These are phyloP conservation scores for Leuciscus waleckii DNA, from an alignment of 2,797 vertebrate species.

Conservation along the genomic window DNA sequence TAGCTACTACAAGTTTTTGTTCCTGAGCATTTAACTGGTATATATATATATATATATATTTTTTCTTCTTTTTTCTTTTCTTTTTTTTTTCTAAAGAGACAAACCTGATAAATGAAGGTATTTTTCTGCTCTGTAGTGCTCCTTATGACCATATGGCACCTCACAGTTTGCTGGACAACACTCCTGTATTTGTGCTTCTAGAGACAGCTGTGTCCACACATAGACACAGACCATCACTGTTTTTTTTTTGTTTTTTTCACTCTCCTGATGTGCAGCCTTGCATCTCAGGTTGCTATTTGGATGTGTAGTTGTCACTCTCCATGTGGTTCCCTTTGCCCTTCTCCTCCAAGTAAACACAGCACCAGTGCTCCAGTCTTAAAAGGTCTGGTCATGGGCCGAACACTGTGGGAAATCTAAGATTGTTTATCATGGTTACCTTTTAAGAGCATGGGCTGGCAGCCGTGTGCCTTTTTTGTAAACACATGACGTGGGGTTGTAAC, in stretches of 20 bases:
- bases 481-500: slow-evolving; percentile 34
- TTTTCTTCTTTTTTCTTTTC: too few species aligned
- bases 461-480: slow-evolving; percentile 45
- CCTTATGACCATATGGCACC: slow-evolving; percentile 46
- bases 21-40: background rate
- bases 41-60: background rate
- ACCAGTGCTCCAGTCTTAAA: slow-evolving; percentile 58
- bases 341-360: slow-evolving; percentile 67
- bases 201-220: slow-evolving; percentile 61
- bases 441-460: slow-evolving; percentile 36
- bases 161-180: slow-evolving; percentile 39
- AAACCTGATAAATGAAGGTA: background rate
- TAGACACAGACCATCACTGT: slow-evolving; percentile 34
- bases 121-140: slow-evolving; percentile 27
- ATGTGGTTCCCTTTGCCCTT: slow-evolving; percentile 43
- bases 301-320: slow-evolving; percentile 55
- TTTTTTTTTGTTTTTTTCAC: slow-evolving; percentile 15
- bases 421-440: slow-evolving; percentile 64
- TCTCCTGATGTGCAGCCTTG: slow-evolving; percentile 55
- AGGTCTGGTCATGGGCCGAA: slow-evolving; percentile 46
- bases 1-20: background rate
- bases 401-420: slow-evolving; percentile 59
- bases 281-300: slow-evolving; percentile 63
- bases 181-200: slow-evolving; percentile 58
- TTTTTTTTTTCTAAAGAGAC: slow-evolving; percentile 38